Evolutionary conservation across 2,888 invertebrate species (phyloP), one percentile per base, ranked within the genome.

Genomic region (Quadroppia sp.): DNA sequence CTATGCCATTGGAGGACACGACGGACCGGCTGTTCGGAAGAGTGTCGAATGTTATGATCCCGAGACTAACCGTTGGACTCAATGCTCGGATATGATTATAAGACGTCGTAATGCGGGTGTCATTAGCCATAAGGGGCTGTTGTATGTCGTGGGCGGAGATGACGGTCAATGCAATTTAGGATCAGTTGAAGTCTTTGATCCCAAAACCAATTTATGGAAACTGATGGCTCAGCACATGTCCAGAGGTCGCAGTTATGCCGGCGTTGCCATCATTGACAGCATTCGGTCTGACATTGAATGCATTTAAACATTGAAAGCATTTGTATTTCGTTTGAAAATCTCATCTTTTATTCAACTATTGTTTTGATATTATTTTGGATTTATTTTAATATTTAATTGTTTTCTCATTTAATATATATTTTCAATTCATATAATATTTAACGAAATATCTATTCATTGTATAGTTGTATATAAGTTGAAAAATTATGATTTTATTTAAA

Each of bases 11-110:
- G 94, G 93, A 20, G 93, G 93, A 0, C 93, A 93, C 81, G 92
- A 93, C 83, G 92, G 93, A 0, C 83, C 92, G 20, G 90, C 90
- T 7, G 93, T 92, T 79, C 92, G 91, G 82, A 90, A 91, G 83
- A 90, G 90, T 1, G 87, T 92, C 1, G 92, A 93, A 83, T 75
- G 89, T 71, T 92, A 89, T 81, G 89, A 91, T 83, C 89, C 89
- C 0, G 86, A 87, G 67, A 87, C 87, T 25, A 88, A 89, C 78
- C 84, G 85, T 23, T 93, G 92, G 92, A 85, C 86, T 0, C n/a
- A n/a, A n/a, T n/a, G n/a, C n/a, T n/a, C n/a, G 91, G 50, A 92
- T 28, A 3, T 53, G 92, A 82, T 87, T 2, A 15, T 45, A 6
- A 45, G 45, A 13, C 15, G n/a, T 45, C 2, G 17, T 17, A 45